Evolutionary conservation across 2,888 invertebrate genomes (phyloP), one percentile per base, ranked within the genome.

Genomic region (Drosophila rubida): DNA sequence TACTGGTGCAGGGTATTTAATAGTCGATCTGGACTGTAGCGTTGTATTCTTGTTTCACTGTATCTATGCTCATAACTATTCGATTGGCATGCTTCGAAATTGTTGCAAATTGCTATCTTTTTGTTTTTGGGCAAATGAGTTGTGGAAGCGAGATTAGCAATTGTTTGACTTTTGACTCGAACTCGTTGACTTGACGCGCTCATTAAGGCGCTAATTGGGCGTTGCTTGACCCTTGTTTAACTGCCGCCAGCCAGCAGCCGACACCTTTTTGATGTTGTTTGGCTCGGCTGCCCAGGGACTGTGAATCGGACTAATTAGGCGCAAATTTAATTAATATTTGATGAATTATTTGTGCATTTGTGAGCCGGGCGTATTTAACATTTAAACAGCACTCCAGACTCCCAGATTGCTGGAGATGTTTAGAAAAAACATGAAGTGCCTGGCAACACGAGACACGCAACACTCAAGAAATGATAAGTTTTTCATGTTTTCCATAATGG

Each of bases 291-390:
- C 22, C n/a, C 4, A n/a, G 41, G 39, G 32, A 19, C 41, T 2
- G 42, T 70, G 71, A 71, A 67, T 78, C 74, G 66, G 78, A 73
- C 78, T 86, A 88, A 88, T 89, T 87, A 83, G 78, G 71, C 75
- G 78, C 65, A 75, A 77, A 81, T 80, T 85, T 81, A 86, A 88
- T 87, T 83, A 88, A 78, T 75, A 66, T 72, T 85, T 78, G 41
- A 78, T 79, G 68, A 68, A 68, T 68, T 85, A 64, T 65, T 78
- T 77, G 69, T 65, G 45, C 74, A 62, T 76, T 78, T 66, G 70
- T 58, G 46, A 67, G 51, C 41, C n/a, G 35, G 49, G 30, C 48
- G 42, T 13, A 59, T 63, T 55, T 41, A 53, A 57, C 30, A 57
- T 68, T 58, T 45, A 53, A 57, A 37, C 30, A 11, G 46, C n/a